These are phyloP conservation scores for Hylia prasina DNA, from an alignment of 2,113 vertebrate genomes.

Conservation along the genomic window DNA sequence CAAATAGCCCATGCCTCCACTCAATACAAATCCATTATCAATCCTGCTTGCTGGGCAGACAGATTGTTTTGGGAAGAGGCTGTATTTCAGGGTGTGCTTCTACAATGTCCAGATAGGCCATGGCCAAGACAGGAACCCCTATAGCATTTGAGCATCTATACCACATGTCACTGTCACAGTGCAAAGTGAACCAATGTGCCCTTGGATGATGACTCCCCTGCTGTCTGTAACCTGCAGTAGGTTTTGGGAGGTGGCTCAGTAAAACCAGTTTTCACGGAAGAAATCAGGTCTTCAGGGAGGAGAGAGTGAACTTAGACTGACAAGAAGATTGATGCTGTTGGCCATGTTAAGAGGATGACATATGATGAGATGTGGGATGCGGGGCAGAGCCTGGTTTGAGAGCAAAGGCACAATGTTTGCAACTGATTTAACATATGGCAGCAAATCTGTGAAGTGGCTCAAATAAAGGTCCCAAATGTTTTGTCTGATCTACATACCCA, in stretches of 20 bases:
- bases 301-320: background rate
- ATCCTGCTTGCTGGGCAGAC: background rate
- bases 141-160: accelerated
- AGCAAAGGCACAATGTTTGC: background rate
- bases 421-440: background rate
- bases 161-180: background rate
- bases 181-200: background rate
- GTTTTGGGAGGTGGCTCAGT: background rate
- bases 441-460: background rate
- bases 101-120: background rate
- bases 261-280: background rate
- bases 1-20: background rate
- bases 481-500: background rate
- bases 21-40: background rate
- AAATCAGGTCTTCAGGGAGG: background rate
- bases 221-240: background rate
- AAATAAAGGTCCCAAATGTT: background rate
- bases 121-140: background rate
- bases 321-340: background rate
- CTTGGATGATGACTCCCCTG: background rate
- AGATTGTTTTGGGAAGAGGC: background rate
- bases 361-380: background rate
- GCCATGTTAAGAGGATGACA: background rate
- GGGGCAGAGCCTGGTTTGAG: background rate
- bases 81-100: background rate